A percentile compares a stretch with the other conserved stretches of the same genome.
Evolutionary conservation across 2,888 invertebrate species (phyloP).

Genomic region (Panopea generosa): DNA sequence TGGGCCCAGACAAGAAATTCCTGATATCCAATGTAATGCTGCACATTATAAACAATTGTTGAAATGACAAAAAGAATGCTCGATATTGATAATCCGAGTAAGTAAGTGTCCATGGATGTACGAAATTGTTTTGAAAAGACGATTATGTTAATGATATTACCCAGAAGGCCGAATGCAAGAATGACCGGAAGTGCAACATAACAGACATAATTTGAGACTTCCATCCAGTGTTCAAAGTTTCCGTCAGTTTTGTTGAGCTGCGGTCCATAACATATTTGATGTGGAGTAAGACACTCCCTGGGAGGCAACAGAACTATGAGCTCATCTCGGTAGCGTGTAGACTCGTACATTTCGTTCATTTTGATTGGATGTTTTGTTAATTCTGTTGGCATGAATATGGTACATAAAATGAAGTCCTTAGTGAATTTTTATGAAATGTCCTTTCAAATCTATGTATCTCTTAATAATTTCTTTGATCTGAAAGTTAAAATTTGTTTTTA

Average conservation of each 20-base stretch:
- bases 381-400: background rate
- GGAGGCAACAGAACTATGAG: constrained; percentile 74
- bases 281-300: constrained; percentile 72
- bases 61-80: constrained; percentile 72
- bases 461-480: too few relatives aligned
- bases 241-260: constrained; percentile 39
- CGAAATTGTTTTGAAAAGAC: constrained; percentile 77
- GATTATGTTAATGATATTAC: constrained; percentile 78
- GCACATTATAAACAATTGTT: constrained; percentile 71
- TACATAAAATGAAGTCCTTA: too few relatives aligned
- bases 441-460: too few relatives aligned
- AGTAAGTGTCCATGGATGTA: constrained; percentile 80
- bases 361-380: background rate
- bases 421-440: too few relatives aligned
- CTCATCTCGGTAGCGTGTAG: constrained; percentile 54
- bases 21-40: constrained; percentile 78
- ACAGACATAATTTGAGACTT: constrained; percentile 76
- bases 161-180: constrained; percentile 74
- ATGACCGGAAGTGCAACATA: constrained; percentile 79
- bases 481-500: too few relatives aligned
- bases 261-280: constrained; percentile 64
- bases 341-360: constrained; percentile 35
- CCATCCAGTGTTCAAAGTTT: constrained; percentile 71
- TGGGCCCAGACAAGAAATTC: constrained; percentile 73
- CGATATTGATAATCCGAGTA: constrained; percentile 77